Conservation (phyloP, 2,888 invertebrate species). For the Epinotia brunnichana region DNA sequence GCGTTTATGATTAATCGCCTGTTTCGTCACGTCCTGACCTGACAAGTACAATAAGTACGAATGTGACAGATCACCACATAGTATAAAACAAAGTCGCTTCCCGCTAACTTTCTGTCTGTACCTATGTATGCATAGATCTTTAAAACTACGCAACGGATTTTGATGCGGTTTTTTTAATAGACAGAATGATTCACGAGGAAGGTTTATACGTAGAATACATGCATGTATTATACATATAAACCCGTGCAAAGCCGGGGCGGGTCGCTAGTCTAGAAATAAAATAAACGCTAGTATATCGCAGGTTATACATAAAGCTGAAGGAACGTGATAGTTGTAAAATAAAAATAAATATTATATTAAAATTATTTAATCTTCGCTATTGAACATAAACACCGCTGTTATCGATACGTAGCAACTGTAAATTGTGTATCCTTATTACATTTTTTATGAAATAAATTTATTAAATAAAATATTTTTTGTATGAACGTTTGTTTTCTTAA, state of each 20-base stretch:
- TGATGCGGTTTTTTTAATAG: too few species aligned
- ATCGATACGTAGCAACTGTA: conserved; percentile 38
- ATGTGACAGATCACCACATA: too few species aligned
- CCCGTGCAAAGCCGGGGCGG: too few species aligned
- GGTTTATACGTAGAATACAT: too few species aligned
- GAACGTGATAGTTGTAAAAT: conserved; percentile 26
- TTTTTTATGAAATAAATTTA: conserved; percentile 26
- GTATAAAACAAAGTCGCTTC: too few species aligned
- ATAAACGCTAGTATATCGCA: background rate
- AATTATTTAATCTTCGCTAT: conserved; percentile 43
- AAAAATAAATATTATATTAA: conserved; percentile 35
- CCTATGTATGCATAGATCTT: too few species aligned
- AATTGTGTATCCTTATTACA: conserved; percentile 37
- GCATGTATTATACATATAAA: too few species aligned
- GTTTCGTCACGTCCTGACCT: background rate
- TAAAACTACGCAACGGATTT: too few species aligned
- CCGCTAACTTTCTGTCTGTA: too few species aligned
- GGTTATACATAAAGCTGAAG: background rate
- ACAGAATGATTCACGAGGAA: too few species aligned
- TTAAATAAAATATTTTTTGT: conserved; percentile 36
- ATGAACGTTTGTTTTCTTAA: conserved; percentile 22
- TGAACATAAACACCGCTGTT: conserved; percentile 41
- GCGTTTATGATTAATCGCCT: background rate
- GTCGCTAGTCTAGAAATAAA: background rate
- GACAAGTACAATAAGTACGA: background rate